Base-by-base conservation (phyloP, 2,113 vertebrate species). In the Phoenicopterus ruber region DNA sequence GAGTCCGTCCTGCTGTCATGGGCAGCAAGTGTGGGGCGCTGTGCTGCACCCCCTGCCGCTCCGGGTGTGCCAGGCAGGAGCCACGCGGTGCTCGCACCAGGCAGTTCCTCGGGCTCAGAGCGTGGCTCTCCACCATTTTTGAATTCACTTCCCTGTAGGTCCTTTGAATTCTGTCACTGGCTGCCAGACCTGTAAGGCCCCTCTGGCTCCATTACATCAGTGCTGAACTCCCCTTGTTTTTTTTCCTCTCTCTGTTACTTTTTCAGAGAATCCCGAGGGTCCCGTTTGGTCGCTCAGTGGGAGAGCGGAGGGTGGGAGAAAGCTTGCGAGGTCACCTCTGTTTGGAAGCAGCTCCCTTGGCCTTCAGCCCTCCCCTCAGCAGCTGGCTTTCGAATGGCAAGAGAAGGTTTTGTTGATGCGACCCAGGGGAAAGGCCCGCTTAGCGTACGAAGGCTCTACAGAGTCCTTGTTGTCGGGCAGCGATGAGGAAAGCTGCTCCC, bases 401-500 rank as follows among this genome's bases (percentile, higher is more conserved):
- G 88, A 72, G 81, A 26, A 80, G 42, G 38, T 31, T 82, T 58
- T 87, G 38, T 29, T 81, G 69, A 34, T 26, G 6, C 0, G 8
- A 38, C 63, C 54, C 66, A 47, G 40, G 84, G 67, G 57, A 86
- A 61, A 8, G 65, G 28, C 31, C 46, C 0, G 0, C 11, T 10
- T 21, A 15, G 57, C 2, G 2, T 42, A 8, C 1, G 1, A 36
- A 61, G 76, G 7, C 66, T 47, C 42, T 49, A 12, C 19, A 26
- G 72, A 25, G 34, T 38, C 26, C 28, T 32, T 0, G 0, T 79
- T 2, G 3, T 42, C 0, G 1, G 71, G 46, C 81, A 44, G 66
- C 2, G 46, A 70, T 22, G n/a, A 72, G 80, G 44, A 73, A 44
- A 69, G 31, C 58, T 58, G 47, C 54, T 82, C n/a, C 14, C 42